These are phyloP conservation scores for Caradrina clavipalpis DNA, from an alignment of 2,888 invertebrate genomes.

Conservation along the genomic window DNA sequence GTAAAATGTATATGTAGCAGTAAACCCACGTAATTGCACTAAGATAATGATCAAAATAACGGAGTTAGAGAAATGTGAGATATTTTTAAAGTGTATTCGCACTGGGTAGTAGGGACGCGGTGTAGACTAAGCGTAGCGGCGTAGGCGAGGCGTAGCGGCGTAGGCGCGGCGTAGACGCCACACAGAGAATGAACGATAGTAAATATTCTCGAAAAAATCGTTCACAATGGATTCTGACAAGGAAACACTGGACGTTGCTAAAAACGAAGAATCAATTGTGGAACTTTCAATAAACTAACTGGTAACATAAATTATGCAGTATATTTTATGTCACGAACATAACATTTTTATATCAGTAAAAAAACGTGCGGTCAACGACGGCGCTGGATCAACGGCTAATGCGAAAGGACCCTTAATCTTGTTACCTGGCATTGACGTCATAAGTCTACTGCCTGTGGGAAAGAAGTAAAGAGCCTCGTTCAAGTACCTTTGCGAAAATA, in stretches of 20 bases:
- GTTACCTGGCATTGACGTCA: constrained; percentile 39
- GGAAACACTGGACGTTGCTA: too few relatives aligned
- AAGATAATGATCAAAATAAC: constrained; percentile 22
- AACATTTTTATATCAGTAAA: not conserved
- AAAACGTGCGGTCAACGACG: not conserved
- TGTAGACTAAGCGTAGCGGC: constrained; percentile 9
- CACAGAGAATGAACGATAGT: not conserved
- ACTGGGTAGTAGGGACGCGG: not conserved
- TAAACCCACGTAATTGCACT: not conserved
- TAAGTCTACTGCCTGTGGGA: constrained; percentile 15
- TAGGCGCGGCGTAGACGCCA: not conserved
- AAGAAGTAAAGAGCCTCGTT: constrained; percentile 10
- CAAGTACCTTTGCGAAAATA: constrained; percentile 26
- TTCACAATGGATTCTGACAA: too few relatives aligned
- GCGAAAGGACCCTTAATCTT: constrained; percentile 30
- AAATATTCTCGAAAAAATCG: too few relatives aligned
- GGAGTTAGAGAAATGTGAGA: not conserved
- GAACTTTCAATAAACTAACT: too few relatives aligned
- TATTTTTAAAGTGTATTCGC: not conserved
- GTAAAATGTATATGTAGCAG: constrained; percentile 5
- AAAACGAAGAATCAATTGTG: too few relatives aligned
- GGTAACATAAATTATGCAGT: too few relatives aligned
- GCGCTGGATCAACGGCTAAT: not conserved
- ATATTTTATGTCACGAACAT: not conserved
- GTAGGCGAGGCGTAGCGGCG: not conserved